Percentiles rank a stretch among this genome's conserved stretches.
Conservation (phyloP, 2,888 invertebrate species). For the Hyalella azteca region DNA sequence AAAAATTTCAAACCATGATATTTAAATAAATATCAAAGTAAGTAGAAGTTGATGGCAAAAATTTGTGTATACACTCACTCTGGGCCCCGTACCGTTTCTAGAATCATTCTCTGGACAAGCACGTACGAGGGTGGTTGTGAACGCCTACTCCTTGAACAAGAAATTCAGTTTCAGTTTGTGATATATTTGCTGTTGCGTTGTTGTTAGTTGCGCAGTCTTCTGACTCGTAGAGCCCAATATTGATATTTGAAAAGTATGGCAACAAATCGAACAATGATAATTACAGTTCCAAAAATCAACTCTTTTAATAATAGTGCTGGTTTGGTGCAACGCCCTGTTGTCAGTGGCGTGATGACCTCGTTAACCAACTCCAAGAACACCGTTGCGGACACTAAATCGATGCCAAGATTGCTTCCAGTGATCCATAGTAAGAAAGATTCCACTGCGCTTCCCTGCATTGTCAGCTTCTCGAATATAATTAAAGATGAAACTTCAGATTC, state of each 20-base stretch:
- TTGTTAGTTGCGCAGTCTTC: not conserved
- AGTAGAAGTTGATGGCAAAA: not conserved
- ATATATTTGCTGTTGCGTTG: not conserved
- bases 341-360: not conserved
- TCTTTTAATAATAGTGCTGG: not conserved
- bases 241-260: not conserved
- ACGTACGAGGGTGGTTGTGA: not conserved
- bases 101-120: not conserved
- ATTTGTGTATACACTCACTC: not conserved
- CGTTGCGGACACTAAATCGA: too few species aligned
- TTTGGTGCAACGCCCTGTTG: constrained; percentile 2
- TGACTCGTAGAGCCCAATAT: not conserved
- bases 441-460: not conserved
- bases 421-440: not conserved
- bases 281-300: constrained; percentile 43
- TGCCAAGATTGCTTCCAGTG: not conserved
- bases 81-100: not conserved
- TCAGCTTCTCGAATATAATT: constrained; percentile 37
- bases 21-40: too few species aligned
- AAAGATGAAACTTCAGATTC: constrained; percentile 44
- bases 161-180: too few species aligned
- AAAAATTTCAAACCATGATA: too few species aligned
- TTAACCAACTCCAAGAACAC: not conserved
- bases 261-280: constrained; percentile 47
- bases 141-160: too few species aligned